Evolutionary conservation across 2,888 invertebrate genomes (phyloP).

Genomic region (Thera britannica): DNA sequence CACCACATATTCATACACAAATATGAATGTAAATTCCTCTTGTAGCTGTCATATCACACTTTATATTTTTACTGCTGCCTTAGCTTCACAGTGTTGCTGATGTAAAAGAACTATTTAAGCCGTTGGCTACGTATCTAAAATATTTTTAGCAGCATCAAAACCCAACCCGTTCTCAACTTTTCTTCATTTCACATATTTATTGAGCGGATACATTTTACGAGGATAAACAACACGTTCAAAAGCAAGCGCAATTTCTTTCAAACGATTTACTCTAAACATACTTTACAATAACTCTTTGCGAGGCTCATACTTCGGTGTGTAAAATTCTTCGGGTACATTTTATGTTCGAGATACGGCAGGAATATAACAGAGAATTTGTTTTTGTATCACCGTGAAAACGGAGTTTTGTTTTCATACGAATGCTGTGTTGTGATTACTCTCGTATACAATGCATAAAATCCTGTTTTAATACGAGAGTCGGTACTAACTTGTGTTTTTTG

Average conservation of each 20-base stretch:
- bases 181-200: slow-evolving; percentile 20
- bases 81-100: neutral
- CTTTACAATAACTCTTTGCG: slow-evolving; percentile 30
- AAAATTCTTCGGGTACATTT: slow-evolving; percentile 28
- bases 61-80: neutral
- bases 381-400: slow-evolving; percentile 3
- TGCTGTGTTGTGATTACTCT: neutral
- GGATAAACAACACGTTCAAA: slow-evolving; percentile 27
- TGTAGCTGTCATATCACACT: neutral
- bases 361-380: slow-evolving; percentile 22
- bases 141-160: neutral
- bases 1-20: too few species aligned
- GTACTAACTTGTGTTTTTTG: slow-evolving; percentile 35
- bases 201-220: slow-evolving; percentile 27
- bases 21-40: neutral
- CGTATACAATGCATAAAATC: neutral
- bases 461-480: neutral
- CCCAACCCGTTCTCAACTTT: neutral
- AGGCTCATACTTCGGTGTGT: slow-evolving; percentile 24
- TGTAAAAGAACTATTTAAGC: neutral
- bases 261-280: slow-evolving; percentile 33
- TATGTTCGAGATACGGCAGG: slow-evolving; percentile 24
- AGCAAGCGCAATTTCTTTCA: slow-evolving; percentile 31
- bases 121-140: neutral
- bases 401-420: neutral